Evolutionary conservation across 2,113 vertebrate species (phyloP), one percentile per base, ranked within the genome.

Genomic region (Kryptolebias marmoratus): DNA sequence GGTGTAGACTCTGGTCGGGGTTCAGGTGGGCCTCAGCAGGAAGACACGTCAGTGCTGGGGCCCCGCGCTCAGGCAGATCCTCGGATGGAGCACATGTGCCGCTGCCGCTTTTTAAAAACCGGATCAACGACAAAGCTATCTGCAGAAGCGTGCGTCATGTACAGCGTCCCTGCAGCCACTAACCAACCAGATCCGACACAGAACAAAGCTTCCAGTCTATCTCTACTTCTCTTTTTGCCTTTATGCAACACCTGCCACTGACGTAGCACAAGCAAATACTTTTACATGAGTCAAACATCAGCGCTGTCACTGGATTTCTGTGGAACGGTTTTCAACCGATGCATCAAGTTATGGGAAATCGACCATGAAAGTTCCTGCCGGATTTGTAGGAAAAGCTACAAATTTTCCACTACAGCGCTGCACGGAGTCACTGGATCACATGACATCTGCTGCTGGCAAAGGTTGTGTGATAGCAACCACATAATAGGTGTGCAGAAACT

Each of bases 41-140:
- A 42, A 55, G 65, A 67, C 66, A 48, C 18, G 36, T 56, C 62
- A 18, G 44, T 14, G 11, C 81, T 80, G 82, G 72, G 62, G 70
- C n/a, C 50, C 45, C 28, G 0, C 0, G 2, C 67, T 15, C 42
- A 56, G 75, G 68, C 80, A 81, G 68, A 73, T 32, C n/a, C 63
- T 74, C 53, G 32, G 59, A 81, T 58, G 60, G 78, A 45, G 65
- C 50, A 58, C 74, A 73, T 70, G 69, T 55, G 73, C 55, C 31
- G n/a, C 65, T 64, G 62, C 10, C 75, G 75, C n/a, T 45, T 77
- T 53, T 73, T 8, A 2, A 49, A 69, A 71, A 61, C 54, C 64
- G 6, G 54, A 65, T 53, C 47, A 48, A 28, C 49, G 59, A 27
- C 59, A 64, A n/a, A 39, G 45, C 54, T 22, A 64, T 52, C 6